Base-by-base conservation (phyloP, 2,888 invertebrate genomes). In the Neria commutata region DNA sequence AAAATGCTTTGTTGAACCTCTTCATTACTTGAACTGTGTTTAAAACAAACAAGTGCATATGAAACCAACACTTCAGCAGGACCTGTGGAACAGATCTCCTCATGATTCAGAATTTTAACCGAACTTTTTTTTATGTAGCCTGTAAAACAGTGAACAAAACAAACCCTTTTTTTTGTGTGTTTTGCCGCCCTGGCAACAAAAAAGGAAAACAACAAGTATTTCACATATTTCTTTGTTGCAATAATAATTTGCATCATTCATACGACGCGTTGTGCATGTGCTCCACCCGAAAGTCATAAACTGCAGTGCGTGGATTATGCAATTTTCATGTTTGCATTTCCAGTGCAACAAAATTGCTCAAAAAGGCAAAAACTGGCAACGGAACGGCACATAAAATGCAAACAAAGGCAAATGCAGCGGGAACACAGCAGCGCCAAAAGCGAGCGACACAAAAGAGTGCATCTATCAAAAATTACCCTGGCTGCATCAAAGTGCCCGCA, bases 301-400 rank as follows among this genome's bases (percentile, higher is more conserved):
- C 75, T 74, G 75, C 65, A 72, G 70, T 69, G 75, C 75, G 71
- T 72, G 69, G 70, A 73, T 74, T 73, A 75, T 71, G 72, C 69
- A 74, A 73, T 75, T 75, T 73, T 72, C 71, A 76, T 75, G 71
- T 75, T 70, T 66, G 63, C 72, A 66, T 70, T 70, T 62, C 64
- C 45, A 50, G 51, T 10, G 26, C 8, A 54, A 11, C 42, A 10
- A 11, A 45, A 56, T 26, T 25, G 23, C 33, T 11, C 48, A 54
- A 17, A 47, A 46, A 16, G 40, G 37, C 46, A 47, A 46, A 6
- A n/a, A n/a, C n/a, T n/a, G n/a, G n/a, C n/a, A n/a, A n/a, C n/a
- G n/a, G n/a, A n/a, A 23, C 37, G 17, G 26, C 8, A 54, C 5
- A 50, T 16, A 11, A 45, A 56, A 40, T 25, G 23, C 33, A 17